These are phyloP conservation scores for Nylanderia fulva DNA, from an alignment of 1,140 invertebrate species.

Conservation along the genomic window DNA sequence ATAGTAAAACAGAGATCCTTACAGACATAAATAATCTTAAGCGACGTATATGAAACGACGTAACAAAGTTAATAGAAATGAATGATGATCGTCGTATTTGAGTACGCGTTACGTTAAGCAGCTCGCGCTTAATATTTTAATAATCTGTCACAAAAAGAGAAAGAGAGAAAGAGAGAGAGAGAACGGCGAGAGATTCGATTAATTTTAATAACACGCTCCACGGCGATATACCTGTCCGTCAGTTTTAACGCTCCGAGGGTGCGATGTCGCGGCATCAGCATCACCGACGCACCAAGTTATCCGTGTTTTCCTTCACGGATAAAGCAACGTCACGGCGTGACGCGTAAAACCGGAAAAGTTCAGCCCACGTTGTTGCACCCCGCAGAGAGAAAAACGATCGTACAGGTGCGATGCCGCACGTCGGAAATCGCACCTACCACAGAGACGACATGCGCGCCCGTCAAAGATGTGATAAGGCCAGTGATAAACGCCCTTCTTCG, in stretches of 20 bases:
- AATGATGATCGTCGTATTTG: constrained; percentile 5
- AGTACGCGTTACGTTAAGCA: constrained; percentile 5
- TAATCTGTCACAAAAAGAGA: constrained; percentile 18
- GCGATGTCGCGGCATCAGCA: constrained; percentile 45
- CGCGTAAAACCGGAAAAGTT: constrained; percentile 65
- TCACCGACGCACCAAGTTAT: constrained; percentile 44
- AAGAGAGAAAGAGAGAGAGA: not conserved
- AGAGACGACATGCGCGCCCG: constrained; percentile 33
- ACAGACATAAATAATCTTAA: not conserved
- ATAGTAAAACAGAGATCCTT: not conserved
- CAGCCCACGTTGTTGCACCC: constrained; percentile 65
- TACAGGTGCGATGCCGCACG: constrained; percentile 63
- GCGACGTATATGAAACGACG: not conserved
- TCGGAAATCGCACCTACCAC: constrained; percentile 63
- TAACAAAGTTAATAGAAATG: constrained; percentile 4
- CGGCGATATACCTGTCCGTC: constrained; percentile 38
- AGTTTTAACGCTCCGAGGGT: constrained; percentile 43
- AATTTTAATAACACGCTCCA: constrained; percentile 58
- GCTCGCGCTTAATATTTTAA: constrained; percentile 40
- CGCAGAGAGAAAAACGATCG: constrained; percentile 74
- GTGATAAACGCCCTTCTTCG: constrained; percentile 51
- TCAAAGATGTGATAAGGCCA: constrained; percentile 40
- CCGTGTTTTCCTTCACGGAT: constrained; percentile 37
- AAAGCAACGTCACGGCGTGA: constrained; percentile 68
- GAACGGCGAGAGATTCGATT: constrained; percentile 49